These are phyloP conservation scores for Eilema griseolum DNA, from an alignment of 2,888 invertebrate genomes.

Conservation along the genomic window DNA sequence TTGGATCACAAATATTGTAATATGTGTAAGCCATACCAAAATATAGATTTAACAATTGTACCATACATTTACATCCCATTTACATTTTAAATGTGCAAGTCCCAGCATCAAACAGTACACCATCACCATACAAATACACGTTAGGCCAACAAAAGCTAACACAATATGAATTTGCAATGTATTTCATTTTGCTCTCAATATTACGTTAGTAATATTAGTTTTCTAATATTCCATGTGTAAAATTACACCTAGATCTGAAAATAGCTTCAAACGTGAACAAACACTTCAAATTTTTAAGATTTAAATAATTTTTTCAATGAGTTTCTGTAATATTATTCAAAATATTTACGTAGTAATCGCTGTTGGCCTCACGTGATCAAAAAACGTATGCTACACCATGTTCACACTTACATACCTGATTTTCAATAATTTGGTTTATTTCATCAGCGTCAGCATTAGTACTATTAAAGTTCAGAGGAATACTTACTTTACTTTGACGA, in stretches of 20 bases:
- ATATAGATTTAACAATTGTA: background rate
- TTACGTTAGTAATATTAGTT: too few relatives aligned
- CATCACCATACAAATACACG: background rate
- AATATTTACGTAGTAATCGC: background rate
- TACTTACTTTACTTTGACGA: background rate
- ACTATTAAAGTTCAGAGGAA: background rate
- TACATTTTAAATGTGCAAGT: background rate
- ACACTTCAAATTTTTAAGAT: too few relatives aligned
- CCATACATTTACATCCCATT: background rate
- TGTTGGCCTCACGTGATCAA: background rate
- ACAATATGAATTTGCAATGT: too few relatives aligned
- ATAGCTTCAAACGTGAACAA: too few relatives aligned
- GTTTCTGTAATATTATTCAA: too few relatives aligned
- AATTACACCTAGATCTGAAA: too few relatives aligned
- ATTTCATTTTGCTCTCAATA: too few relatives aligned
- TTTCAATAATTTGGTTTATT: background rate
- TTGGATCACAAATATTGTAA: background rate
- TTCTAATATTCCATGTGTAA: too few relatives aligned
- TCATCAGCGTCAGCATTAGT: background rate
- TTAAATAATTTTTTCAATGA: too few relatives aligned
- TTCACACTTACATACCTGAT: constrained; percentile 8
- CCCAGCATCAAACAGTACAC: background rate
- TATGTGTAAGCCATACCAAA: background rate
- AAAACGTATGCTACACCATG: background rate
- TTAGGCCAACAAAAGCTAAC: too few relatives aligned